Percentiles rank a stretch among this genome's conserved stretches.
Conservation (phyloP, 2,113 vertebrate genomes). For the Eubucco bourcierii region DNA sequence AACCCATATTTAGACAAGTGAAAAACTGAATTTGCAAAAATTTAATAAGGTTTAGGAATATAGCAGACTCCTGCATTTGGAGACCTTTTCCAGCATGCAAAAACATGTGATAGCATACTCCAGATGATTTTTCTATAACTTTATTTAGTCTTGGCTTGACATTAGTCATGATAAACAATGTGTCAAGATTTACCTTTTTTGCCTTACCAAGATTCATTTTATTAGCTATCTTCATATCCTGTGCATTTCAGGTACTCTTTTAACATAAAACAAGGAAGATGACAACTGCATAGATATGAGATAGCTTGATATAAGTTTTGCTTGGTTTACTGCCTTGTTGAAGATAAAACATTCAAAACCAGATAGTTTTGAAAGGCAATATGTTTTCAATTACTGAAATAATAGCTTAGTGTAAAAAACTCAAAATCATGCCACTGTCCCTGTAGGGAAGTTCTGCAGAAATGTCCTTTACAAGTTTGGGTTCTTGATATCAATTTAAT, state of each 20-base stretch:
- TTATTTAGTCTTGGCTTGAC: background rate
- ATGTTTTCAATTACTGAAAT: constrained; percentile 6
- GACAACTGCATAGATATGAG: background rate
- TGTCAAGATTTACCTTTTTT: background rate
- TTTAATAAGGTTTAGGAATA: background rate
- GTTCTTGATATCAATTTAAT: background rate
- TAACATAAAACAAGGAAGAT: background rate
- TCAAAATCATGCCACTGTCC: background rate
- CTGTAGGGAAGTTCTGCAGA: background rate
- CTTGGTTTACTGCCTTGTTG: background rate
- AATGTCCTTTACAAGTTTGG: background rate
- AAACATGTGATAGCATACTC: background rate
- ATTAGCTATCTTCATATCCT: background rate
- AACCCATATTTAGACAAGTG: background rate
- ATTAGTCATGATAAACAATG: background rate
- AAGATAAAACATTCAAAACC: background rate
- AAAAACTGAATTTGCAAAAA: constrained; percentile 28
- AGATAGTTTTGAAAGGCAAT: background rate
- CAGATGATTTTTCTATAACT: background rate
- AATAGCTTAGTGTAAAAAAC: background rate
- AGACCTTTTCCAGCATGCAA: background rate
- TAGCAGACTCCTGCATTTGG: background rate
- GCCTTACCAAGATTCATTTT: background rate
- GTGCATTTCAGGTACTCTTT: background rate
- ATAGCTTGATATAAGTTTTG: background rate